Conservation (phyloP, 2,113 vertebrate genomes). For the Azemiops feae region DNA sequence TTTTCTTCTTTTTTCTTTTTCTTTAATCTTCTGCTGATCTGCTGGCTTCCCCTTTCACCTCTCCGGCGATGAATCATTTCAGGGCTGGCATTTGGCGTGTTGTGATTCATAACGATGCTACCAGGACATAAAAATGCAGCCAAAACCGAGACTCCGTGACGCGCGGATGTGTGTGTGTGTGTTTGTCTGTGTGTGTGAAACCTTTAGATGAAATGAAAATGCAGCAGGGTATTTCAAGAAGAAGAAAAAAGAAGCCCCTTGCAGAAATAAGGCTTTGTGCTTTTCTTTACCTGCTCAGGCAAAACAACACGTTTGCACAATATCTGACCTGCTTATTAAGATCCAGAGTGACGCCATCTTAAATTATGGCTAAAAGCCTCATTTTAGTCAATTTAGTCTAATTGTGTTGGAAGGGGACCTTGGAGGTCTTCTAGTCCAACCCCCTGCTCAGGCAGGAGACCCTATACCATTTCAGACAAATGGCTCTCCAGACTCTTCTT, state of each 20-base stretch:
- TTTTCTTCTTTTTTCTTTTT: not conserved
- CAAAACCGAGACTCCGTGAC: not conserved
- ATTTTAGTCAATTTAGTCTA: not conserved
- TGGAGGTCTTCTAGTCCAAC: no score
- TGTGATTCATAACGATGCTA: constrained; percentile 14
- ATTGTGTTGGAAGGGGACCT: no score
- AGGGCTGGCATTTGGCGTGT: not conserved
- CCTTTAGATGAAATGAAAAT: not conserved
- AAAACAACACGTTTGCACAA: no score
- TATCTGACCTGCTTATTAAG: not conserved
- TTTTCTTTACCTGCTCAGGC: not conserved
- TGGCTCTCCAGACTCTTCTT: no score
- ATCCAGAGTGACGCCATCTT: not conserved
- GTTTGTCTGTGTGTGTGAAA: not conserved
- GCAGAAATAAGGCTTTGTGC: not conserved
- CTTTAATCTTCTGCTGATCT: constrained; percentile 4
- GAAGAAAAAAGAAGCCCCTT: not conserved
- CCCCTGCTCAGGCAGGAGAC: no score
- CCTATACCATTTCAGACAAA: no score
- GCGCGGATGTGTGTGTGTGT: no score
- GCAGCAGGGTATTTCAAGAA: constrained; percentile 13
- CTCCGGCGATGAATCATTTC: constrained; percentile 32
- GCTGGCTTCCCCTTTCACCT: constrained; percentile 48
- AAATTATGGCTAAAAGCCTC: not conserved
- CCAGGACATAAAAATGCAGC: not conserved